A percentile compares a stretch with the other conserved stretches of the same genome.
phyloP scores from a whole-genome alignment of 2,888 invertebrate species.

The Drosophila multiciliata region DNA sequence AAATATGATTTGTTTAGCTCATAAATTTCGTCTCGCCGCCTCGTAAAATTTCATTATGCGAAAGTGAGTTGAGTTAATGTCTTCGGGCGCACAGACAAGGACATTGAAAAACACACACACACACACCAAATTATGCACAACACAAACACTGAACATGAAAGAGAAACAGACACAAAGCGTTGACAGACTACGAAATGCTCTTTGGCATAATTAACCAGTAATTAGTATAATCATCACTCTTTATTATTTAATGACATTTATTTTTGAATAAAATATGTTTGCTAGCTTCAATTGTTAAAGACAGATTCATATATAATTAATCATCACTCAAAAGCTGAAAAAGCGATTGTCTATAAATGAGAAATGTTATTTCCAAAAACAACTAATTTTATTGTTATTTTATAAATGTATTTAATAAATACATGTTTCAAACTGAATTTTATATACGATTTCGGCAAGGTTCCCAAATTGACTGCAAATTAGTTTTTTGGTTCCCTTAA shows the following conservation, averaged over 20 bases:
- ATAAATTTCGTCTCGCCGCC: conserved; percentile 62
- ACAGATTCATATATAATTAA: not conserved
- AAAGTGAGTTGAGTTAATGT: conserved; percentile 77
- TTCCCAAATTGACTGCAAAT: not conserved
- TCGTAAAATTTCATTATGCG: conserved; percentile 74
- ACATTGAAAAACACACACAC: conserved; percentile 1
- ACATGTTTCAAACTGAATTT: too few relatives aligned
- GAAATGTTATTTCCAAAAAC: not conserved
- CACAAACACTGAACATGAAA: conserved; percentile 32
- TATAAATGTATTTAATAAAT: too few relatives aligned
- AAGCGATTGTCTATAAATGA: not conserved
- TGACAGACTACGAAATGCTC: conserved; percentile 30
- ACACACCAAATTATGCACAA: conserved; percentile 58
- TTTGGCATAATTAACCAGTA: conserved; percentile 3
- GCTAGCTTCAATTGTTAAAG: not conserved
- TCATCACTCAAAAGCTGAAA: not conserved
- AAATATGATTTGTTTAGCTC: conserved; percentile 71
- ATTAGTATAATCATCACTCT: not conserved
- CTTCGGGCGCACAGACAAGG: conserved; percentile 12
- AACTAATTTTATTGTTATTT: too few relatives aligned
- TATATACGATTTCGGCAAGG: too few relatives aligned
- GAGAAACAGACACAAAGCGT: not conserved
- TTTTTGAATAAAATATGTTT: not conserved
- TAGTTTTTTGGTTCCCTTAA: not conserved
- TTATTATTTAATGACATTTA: not conserved